Percentiles rank a stretch among this genome's conserved stretches.
Evolutionary conservation across 2,113 vertebrate genomes (phyloP).

Genomic region (Scytalopus superciliaris): DNA sequence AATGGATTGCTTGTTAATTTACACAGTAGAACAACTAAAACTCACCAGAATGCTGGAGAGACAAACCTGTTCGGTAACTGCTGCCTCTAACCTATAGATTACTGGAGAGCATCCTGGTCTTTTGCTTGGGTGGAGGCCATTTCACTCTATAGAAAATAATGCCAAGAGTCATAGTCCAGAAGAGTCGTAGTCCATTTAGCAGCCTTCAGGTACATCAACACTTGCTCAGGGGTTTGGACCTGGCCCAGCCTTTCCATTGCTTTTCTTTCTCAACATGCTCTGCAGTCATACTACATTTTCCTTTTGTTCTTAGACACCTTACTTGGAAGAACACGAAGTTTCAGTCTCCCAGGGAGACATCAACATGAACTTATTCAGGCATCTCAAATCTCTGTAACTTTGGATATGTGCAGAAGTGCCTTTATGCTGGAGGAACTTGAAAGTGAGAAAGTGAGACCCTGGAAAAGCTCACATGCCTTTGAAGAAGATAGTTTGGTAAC

Average conservation of each 20-base stretch:
- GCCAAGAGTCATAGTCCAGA: neutral
- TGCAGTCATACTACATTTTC: neutral
- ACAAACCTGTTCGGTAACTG: neutral
- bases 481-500: neutral
- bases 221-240: neutral
- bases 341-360: neutral
- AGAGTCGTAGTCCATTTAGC: neutral
- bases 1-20: neutral
- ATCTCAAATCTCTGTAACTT: neutral
- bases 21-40: neutral
- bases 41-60: neutral
- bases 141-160: neutral
- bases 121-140: neutral
- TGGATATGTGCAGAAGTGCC: neutral
- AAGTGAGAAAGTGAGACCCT: neutral
- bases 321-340: neutral
- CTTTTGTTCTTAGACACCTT: neutral
- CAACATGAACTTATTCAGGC: neutral
- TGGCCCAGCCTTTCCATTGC: neutral
- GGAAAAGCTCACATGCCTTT: neutral
- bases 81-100: neutral
- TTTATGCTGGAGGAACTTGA: neutral
- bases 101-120: neutral
- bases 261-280: neutral
- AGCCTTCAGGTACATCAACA: neutral